Conservation (phyloP, 2,797 vertebrate genomes). For the Poecilia wingei region DNA sequence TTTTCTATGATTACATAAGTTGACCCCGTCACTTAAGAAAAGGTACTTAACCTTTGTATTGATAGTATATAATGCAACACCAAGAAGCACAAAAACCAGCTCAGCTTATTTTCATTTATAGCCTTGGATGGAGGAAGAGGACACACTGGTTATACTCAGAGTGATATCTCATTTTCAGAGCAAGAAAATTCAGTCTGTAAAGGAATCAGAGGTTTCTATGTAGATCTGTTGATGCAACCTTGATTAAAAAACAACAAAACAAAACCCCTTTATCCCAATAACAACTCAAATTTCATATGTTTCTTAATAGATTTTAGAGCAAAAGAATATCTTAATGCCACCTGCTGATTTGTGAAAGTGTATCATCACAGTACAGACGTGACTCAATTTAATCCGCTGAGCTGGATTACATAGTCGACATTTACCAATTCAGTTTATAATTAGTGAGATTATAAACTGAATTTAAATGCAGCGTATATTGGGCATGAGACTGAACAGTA, state of each 20-base stretch:
- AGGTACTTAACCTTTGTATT: constrained; percentile 31
- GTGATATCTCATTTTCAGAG: background rate
- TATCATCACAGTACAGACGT: background rate
- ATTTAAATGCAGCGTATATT: background rate
- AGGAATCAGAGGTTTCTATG: background rate
- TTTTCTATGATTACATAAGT: constrained; percentile 35
- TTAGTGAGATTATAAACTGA: background rate
- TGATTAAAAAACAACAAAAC: background rate
- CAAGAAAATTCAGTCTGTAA: background rate
- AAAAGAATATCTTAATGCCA: background rate
- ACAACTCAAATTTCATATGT: background rate
- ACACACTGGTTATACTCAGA: constrained; percentile 3
- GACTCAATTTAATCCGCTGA: background rate
- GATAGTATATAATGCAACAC: background rate
- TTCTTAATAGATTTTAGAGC: background rate
- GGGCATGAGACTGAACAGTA: background rate
- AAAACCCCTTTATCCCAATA: background rate
- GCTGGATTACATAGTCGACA: background rate
- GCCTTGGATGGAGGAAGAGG: background rate
- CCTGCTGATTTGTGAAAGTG: background rate
- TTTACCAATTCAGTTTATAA: background rate
- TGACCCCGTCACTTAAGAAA: constrained; percentile 12
- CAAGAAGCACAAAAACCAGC: background rate
- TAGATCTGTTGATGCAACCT: background rate
- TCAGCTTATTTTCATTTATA: constrained; percentile 11